Percentiles rank a stretch among this genome's conserved stretches.
phyloP scores from a whole-genome alignment of 1,140 invertebrate genomes.

The Babylonia areolata region DNA sequence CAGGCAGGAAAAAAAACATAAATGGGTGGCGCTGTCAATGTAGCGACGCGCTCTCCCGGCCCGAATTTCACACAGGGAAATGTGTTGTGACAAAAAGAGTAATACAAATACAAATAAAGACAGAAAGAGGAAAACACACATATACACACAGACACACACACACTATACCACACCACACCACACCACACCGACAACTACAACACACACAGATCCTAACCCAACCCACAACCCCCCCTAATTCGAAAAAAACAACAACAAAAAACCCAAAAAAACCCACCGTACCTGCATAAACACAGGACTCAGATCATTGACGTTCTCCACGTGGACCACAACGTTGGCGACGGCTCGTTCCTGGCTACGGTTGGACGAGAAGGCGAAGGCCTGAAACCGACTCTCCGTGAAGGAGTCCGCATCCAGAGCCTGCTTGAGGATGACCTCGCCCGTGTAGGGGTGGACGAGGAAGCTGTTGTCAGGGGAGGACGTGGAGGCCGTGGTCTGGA shows the following conservation, averaged over 20 bases:
- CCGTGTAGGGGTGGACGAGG: slow-evolving; percentile 8
- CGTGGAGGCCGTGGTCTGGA: neutral
- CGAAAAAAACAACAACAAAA: no score
- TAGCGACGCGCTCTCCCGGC: no score
- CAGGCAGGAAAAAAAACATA: no score
- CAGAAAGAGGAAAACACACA: neutral
- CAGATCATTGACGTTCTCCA: neutral
- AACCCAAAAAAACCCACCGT: neutral
- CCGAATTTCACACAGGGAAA: no score
- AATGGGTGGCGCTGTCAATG: no score
- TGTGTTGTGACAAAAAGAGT: no score
- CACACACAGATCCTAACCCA: no score
- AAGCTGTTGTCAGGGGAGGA: neutral
- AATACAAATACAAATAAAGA: no score
- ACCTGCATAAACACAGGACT: neutral
- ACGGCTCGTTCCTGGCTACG: neutral
- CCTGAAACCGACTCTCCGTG: neutral
- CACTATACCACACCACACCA: no score
- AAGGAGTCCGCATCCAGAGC: neutral
- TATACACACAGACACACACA: neutral
- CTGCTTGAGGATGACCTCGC: neutral
- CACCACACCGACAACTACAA: neutral
- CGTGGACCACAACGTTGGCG: neutral
- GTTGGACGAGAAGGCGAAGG: slow-evolving; percentile 5
- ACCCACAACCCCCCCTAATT: no score